phyloP scores from a whole-genome alignment of 2,113 vertebrate species.

The Campylorhamphus procurvoides region DNA sequence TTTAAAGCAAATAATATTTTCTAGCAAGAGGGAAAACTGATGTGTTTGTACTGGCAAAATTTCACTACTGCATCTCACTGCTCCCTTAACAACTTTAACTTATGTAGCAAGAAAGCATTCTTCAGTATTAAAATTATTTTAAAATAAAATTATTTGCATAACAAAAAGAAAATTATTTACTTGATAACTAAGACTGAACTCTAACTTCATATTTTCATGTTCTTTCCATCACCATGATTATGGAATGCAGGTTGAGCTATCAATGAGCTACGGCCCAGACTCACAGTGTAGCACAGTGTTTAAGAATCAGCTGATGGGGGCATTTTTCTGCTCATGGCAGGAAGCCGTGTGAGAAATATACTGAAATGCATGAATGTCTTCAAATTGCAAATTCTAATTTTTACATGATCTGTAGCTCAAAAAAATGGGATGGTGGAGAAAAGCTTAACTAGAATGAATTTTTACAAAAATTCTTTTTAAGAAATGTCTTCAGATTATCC shows the following conservation, averaged over 20 bases:
- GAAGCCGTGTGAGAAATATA: background rate
- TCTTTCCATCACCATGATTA: background rate
- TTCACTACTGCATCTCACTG: background rate
- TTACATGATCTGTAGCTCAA: background rate
- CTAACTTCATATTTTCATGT: background rate
- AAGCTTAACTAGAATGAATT: background rate
- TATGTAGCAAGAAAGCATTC: background rate
- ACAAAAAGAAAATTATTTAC: background rate
- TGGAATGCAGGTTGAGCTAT: background rate
- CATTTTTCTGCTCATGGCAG: background rate
- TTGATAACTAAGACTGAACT: background rate
- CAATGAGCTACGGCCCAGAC: background rate
- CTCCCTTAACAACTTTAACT: background rate
- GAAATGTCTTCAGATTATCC: background rate
- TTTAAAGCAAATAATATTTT: background rate
- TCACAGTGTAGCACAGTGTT: background rate
- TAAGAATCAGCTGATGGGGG: background rate
- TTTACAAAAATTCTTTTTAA: background rate
- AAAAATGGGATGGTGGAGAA: fast-evolving
- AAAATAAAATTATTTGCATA: background rate
- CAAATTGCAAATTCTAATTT: background rate
- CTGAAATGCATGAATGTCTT: background rate
- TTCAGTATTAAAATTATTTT: background rate
- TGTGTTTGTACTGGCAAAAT: background rate
- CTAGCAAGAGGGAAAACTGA: background rate